phyloP scores from a whole-genome alignment of 2,888 invertebrate genomes.

The Automeris io region DNA sequence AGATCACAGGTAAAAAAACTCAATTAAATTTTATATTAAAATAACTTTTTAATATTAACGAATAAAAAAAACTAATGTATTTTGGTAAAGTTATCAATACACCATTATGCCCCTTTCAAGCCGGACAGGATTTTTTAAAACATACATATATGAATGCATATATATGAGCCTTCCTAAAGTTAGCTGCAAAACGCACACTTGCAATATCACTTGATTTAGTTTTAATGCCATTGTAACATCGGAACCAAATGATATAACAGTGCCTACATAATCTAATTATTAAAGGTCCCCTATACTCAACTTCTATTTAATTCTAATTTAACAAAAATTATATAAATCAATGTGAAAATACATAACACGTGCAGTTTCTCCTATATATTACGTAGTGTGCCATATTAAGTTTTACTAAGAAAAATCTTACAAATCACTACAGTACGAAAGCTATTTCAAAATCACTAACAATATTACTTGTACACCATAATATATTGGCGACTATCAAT shows the following conservation, averaged over 20 bases:
- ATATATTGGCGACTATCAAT: too few species aligned
- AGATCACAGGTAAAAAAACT: too few species aligned
- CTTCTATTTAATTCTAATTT: slow-evolving; percentile 60
- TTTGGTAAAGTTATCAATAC: too few species aligned
- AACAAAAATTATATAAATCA: slow-evolving; percentile 72
- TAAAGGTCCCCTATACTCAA: slow-evolving; percentile 47
- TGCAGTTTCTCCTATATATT: slow-evolving; percentile 60
- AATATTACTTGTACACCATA: slow-evolving; percentile 26
- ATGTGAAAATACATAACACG: slow-evolving; percentile 72
- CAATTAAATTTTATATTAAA: too few species aligned
- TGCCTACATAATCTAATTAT: slow-evolving; percentile 19
- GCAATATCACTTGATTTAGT: slow-evolving; percentile 22
- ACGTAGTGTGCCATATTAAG: slow-evolving; percentile 49
- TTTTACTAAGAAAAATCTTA: slow-evolving; percentile 30
- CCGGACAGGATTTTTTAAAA: too few species aligned
- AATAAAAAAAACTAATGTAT: too few species aligned
- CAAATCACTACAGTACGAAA: slow-evolving; percentile 35
- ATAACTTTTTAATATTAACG: too few species aligned
- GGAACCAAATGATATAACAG: slow-evolving; percentile 21
- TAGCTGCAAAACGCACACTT: slow-evolving; percentile 9
- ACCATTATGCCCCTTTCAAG: too few species aligned
- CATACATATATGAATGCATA: too few species aligned
- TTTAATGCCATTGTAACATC: slow-evolving; percentile 11
- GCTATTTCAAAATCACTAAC: slow-evolving; percentile 32
- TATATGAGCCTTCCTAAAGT: slow-evolving; percentile 1